These are phyloP conservation scores for Sarcophaga subvicina DNA, from an alignment of 2,888 invertebrate genomes.

Conservation along the genomic window DNA sequence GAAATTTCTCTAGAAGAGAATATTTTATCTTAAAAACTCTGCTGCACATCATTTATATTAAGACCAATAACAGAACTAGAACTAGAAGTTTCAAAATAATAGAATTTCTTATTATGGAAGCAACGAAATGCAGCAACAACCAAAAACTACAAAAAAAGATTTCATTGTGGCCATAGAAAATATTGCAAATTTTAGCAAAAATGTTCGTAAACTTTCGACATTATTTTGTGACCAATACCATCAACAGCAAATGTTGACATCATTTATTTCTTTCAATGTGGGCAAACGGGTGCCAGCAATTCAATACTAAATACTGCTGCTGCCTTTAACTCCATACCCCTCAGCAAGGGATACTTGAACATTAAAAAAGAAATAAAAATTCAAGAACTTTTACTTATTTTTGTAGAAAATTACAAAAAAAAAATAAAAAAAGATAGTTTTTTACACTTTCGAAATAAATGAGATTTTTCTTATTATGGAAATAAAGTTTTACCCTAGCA, in stretches of 20 bases:
- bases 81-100: not conserved
- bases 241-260: slow-evolving; percentile 69
- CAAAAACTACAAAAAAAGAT: slow-evolving; percentile 9
- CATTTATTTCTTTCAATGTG: slow-evolving; percentile 63
- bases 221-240: slow-evolving; percentile 60
- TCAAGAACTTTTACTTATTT: slow-evolving; percentile 68
- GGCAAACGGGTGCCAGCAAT: not conserved
- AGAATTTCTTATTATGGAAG: not conserved
- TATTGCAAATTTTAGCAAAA: slow-evolving; percentile 55
- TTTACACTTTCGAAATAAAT: slow-evolving; percentile 58
- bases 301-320: not conserved
- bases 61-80: not conserved
- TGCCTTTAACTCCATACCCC: not conserved
- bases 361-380: slow-evolving; percentile 41
- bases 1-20: not conserved
- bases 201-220: slow-evolving; percentile 58
- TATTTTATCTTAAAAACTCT: not conserved
- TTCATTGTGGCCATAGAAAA: slow-evolving; percentile 59
- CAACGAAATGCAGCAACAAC: not conserved
- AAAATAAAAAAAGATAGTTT: slow-evolving; percentile 11
- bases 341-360: not conserved
- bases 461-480: slow-evolving; percentile 41
- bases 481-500: slow-evolving; percentile 31
- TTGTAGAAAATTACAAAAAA: slow-evolving; percentile 41
- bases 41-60: not conserved